Evolutionary conservation across 2,888 invertebrate species (phyloP).

Genomic region (Ectemnius lituratus): DNA sequence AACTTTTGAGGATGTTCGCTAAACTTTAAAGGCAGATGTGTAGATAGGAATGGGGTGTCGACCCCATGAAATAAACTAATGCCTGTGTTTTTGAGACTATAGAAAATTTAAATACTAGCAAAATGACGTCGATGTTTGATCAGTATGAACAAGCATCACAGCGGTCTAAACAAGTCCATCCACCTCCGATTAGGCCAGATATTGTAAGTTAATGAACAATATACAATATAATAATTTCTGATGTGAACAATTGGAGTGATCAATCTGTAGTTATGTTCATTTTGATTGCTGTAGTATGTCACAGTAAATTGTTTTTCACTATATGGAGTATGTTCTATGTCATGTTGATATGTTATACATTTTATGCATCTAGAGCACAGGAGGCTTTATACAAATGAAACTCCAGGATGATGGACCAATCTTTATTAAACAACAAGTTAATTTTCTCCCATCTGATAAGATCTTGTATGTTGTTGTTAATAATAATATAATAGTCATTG

Average conservation of each 20-base stretch:
- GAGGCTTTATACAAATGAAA: conserved; percentile 81
- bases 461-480: conserved; percentile 90
- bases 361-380: conserved; percentile 72
- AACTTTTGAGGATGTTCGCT: too few relatives aligned
- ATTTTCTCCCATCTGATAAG: conserved; percentile 87
- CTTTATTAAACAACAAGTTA: conserved; percentile 91
- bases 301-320: too few relatives aligned
- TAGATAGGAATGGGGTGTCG: too few relatives aligned
- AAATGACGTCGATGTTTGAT: conserved; percentile 91
- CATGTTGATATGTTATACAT: not conserved
- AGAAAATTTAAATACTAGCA: conserved; percentile 16
- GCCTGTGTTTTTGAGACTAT: too few relatives aligned
- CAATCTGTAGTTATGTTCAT: not conserved
- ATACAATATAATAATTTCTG: not conserved
- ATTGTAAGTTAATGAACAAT: conserved; percentile 74
- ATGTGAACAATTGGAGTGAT: not conserved
- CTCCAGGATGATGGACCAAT: conserved; percentile 89
- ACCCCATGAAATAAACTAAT: too few relatives aligned
- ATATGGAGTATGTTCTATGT: too few relatives aligned
- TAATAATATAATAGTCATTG: conserved; percentile 90
- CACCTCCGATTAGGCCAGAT: conserved; percentile 77
- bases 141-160: conserved; percentile 91
- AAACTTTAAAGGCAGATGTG: too few relatives aligned
- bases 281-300: not conserved
- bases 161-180: conserved; percentile 75